Conservation (phyloP, 2,888 invertebrate genomes). For the Hedya salicella region DNA sequence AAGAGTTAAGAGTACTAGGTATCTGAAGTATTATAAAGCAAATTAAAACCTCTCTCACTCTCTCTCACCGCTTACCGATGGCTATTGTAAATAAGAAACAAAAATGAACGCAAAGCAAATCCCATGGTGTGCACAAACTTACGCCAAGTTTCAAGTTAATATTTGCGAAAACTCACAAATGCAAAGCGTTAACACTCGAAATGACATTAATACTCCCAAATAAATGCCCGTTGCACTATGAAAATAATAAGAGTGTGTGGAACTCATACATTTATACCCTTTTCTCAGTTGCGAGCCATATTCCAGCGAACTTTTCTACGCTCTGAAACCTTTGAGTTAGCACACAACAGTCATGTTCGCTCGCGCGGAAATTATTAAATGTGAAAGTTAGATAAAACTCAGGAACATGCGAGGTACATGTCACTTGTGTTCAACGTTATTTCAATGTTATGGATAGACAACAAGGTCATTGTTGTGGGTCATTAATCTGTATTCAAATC, state of each 20-base stretch:
- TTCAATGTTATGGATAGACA: neutral
- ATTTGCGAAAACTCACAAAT: constrained; percentile 3
- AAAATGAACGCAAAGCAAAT: no score
- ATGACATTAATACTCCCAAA: neutral
- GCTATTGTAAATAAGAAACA: no score
- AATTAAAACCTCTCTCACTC: no score
- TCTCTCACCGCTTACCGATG: no score
- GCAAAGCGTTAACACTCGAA: constrained; percentile 25
- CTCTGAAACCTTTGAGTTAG: constrained; percentile 69
- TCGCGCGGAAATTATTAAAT: constrained; percentile 34
- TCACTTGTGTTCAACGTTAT: constrained; percentile 8
- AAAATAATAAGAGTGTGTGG: constrained; percentile 29
- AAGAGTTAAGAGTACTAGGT: no score
- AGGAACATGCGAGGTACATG: neutral
- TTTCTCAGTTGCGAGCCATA: constrained; percentile 80
- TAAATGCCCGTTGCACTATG: no score
- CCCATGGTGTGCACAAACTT: no score
- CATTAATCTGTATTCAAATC: neutral
- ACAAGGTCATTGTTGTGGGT: neutral
- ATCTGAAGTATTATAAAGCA: no score
- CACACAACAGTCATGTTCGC: constrained; percentile 11
- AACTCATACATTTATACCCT: constrained; percentile 87
- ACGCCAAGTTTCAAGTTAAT: neutral
- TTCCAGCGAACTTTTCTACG: constrained; percentile 23
- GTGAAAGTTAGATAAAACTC: constrained; percentile 16